Evolutionary conservation across 2,888 invertebrate species (phyloP).

Genomic region (Pristionchus mayeri): DNA sequence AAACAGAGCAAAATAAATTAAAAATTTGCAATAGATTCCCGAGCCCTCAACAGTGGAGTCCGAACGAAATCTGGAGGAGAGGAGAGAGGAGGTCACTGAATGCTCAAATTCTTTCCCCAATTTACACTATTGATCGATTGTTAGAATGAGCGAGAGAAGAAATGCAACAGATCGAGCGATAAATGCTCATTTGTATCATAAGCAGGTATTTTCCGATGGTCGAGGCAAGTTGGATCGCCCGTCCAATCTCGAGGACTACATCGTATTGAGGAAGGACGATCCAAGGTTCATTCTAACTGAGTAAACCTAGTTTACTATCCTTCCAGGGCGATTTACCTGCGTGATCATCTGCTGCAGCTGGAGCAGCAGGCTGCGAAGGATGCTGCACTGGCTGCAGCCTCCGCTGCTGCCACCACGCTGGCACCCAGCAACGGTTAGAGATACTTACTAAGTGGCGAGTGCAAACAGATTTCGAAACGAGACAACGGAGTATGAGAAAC

Average conservation of each 20-base stretch:
- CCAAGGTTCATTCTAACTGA: conserved; percentile 19
- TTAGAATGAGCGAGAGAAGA: too few species aligned
- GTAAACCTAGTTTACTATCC: too few species aligned
- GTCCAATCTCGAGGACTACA: conserved; percentile 43
- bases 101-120: too few species aligned
- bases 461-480: too few species aligned
- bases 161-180: too few species aligned
- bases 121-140: too few species aligned
- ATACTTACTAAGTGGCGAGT: too few species aligned
- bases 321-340: conserved; percentile 27
- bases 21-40: too few species aligned
- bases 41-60: background rate
- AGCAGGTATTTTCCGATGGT: too few species aligned
- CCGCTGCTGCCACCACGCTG: background rate
- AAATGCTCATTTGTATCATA: too few species aligned
- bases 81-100: background rate
- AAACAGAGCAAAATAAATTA: background rate
- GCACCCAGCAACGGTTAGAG: background rate
- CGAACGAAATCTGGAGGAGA: background rate
- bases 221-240: conserved; percentile 1
- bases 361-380: conserved; percentile 34
- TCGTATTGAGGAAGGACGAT: conserved; percentile 27
- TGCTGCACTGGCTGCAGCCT: background rate
- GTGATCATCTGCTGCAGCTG: conserved; percentile 12
- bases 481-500: too few species aligned